A percentile compares a stretch with the other conserved stretches of the same genome.
Conservation (phyloP, 2,888 invertebrate species). For the Hecatera dysodea region DNA sequence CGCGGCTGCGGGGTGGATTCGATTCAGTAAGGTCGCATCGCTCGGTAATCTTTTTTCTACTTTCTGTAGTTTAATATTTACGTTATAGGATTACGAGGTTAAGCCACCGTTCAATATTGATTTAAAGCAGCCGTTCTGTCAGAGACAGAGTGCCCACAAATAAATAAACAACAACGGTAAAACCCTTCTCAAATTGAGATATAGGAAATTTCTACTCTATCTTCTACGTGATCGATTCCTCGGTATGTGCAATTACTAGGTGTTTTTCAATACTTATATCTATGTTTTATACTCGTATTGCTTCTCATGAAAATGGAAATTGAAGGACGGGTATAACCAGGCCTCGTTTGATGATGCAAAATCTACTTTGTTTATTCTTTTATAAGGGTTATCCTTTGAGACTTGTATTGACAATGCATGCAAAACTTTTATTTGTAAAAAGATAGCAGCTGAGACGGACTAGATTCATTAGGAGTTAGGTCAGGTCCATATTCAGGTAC, state of each 20-base stretch:
- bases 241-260: slow-evolving; percentile 48
- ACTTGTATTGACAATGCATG: background rate
- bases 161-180: slow-evolving; percentile 50
- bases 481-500: too few relatives aligned
- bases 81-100: slow-evolving; percentile 59
- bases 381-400: slow-evolving; percentile 33
- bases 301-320: slow-evolving; percentile 59
- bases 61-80: slow-evolving; percentile 70
- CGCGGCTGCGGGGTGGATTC: slow-evolving; percentile 62
- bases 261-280: slow-evolving; percentile 47
- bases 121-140: slow-evolving; percentile 55
- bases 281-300: slow-evolving; percentile 25
- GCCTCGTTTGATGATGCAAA: slow-evolving; percentile 26
- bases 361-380: slow-evolving; percentile 27
- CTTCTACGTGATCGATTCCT: slow-evolving; percentile 47
- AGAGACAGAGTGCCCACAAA: slow-evolving; percentile 49
- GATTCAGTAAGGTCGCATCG: slow-evolving; percentile 58
- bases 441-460: background rate
- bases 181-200: slow-evolving; percentile 58
- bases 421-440: background rate
- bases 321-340: slow-evolving; percentile 37
- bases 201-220: slow-evolving; percentile 54
- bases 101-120: slow-evolving; percentile 63
- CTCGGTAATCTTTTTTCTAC: slow-evolving; percentile 56
- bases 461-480: background rate